Evolutionary conservation across 2,888 invertebrate species (phyloP).

Genomic region (Latheticus oryzae): DNA sequence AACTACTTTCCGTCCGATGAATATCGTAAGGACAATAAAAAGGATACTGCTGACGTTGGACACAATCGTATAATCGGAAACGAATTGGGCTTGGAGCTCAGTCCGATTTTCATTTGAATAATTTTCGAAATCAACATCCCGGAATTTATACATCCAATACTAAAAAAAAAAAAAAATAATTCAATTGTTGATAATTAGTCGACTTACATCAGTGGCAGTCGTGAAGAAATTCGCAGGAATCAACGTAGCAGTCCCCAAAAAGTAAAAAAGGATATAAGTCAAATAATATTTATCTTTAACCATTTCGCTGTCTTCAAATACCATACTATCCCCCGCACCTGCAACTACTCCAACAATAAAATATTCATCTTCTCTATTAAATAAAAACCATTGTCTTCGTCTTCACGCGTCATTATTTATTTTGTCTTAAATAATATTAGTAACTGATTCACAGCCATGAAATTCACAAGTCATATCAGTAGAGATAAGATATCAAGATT

Average conservation of each 20-base stretch:
- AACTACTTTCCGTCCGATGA: constrained; percentile 23
- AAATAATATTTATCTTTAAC: constrained; percentile 36
- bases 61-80: constrained; percentile 33
- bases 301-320: not conserved
- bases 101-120: constrained; percentile 24
- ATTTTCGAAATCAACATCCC: constrained; percentile 8
- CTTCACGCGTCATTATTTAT: constrained; percentile 23
- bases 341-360: too few relatives aligned
- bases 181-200: too few relatives aligned
- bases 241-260: constrained; percentile 35
- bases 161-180: constrained; percentile 16
- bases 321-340: constrained; percentile 21
- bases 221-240: constrained; percentile 41
- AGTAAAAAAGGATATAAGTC: constrained; percentile 41
- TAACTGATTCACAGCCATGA: constrained; percentile 1
- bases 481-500: constrained; percentile 7
- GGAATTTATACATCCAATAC: constrained; percentile 45
- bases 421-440: not conserved
- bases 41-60: constrained; percentile 30
- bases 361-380: too few relatives aligned
- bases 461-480: not conserved
- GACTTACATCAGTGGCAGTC: constrained; percentile 44
- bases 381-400: constrained; percentile 6
- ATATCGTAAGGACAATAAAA: constrained; percentile 31
- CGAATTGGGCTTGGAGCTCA: constrained; percentile 33